Base-by-base conservation (phyloP, 2,113 vertebrate genomes). In the Climacteris rufus region DNA sequence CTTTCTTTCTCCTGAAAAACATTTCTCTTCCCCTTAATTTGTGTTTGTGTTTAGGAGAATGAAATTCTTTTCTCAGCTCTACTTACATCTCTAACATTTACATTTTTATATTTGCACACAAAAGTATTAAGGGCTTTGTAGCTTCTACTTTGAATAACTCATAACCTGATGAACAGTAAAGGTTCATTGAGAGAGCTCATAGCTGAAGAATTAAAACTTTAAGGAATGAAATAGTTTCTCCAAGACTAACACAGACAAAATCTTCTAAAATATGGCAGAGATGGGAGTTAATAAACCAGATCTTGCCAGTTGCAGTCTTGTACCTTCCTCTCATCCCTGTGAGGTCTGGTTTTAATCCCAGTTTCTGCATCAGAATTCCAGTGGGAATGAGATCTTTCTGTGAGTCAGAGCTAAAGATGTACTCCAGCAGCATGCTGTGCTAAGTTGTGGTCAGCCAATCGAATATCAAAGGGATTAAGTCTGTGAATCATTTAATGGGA, bases 401-500 rank as follows among this genome's bases (percentile, higher is more conserved):
- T 86, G 96, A 97, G 60, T 66, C 86, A 92, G 83, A 96, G 83
- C 87, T 97, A 94, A 87, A 96, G 91, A 94, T 89, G 89, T 91
- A 94, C 90, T 93, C 77, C 80, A 95, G 94, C 91, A 96, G 65
- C 94, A 97, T 95, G 95, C 95, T 97, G 95, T 94, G 94, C 81
- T 96, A 92, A 95, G 77, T 96, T 96, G 91, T 94, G 96, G 95
- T 94, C 95, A 97, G 89, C 96, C 95, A 97, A 97, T 94, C 83
- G 69, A 97, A 96, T 95, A 97, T 97, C 96, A 97, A 97, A 94
- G 83, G 96, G 96, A 97, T 95, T 97, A 97, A 96, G 93, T 64
- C 91, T 95, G 93, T 97, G 95, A 94, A 97, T 97, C 95, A 94
- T 97, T 97, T 97, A 96, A 97, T 21, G 65, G 94, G 94, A 96